Evolutionary conservation across 35 echinoderm and acorn worm genomes (phyloP), one percentile per base, ranked within the genome.

Genomic region (Hemicentrotus pulcherrimus): DNA sequence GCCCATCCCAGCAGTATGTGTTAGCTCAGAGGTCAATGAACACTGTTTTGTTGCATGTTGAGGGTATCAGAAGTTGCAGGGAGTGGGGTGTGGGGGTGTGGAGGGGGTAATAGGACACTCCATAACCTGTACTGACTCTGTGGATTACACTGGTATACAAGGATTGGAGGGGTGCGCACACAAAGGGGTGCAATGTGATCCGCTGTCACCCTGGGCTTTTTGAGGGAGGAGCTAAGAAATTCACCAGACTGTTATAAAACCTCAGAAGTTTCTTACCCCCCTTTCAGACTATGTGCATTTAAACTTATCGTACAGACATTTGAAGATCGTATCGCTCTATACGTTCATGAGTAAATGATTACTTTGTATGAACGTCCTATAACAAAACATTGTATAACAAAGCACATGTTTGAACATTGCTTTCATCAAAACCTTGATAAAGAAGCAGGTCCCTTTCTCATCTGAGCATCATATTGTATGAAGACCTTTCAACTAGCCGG

Each of bases 181-280:
- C 65, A 78, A 78, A 78, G 65, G 65, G 65, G 65, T 78, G 65
- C 22, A 78, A 78, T 78, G 65, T 78, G 65, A 78, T 78, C 65
- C 9, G 65, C 65, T 78, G 65, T 78, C 65, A 78, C 65, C 65
- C 28, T 78, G 6, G 24, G 65, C 65, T 78, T 28, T 71, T n/a
- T 78, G 65, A 55, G 65, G 65, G 65, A 78, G 4, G 12, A 55
- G 50, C 50, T 55, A 55, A 55, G 50, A 55, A 78, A 8, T 8
- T 4, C 65, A 78, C 19, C 18, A n/a, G 22, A 28, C 65, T 22
- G 65, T 78, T 78, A 22, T 78, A n/a, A 78, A 78, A n/a, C 65
- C 65, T 78, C 65, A n/a, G 7, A 28, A 78, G 4, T 78, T 78
- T 78, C 8, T 78, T 2, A 59, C 52, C 52, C 16, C 52, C 16